phyloP scores from a whole-genome alignment of 2,888 invertebrate species.

The Leucoma salicis region DNA sequence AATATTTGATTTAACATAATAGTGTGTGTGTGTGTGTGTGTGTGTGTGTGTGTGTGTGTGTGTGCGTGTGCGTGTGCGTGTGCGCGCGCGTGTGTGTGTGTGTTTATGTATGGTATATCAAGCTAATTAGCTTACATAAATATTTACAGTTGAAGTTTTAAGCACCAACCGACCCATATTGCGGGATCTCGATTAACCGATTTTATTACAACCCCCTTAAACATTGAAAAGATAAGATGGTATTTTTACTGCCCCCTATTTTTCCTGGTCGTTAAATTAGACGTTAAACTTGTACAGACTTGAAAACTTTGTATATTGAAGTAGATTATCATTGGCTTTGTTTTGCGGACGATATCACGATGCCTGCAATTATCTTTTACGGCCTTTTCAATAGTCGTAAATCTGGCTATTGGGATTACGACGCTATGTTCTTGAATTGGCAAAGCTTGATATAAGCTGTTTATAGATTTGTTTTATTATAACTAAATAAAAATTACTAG shows the following conservation, averaged over 20 bases:
- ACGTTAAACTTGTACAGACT: conserved; percentile 14
- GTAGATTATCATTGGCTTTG: conserved; percentile 1
- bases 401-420: too few relatives aligned
- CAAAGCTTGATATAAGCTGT: too few relatives aligned
- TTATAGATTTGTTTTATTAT: too few relatives aligned
- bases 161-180: background rate
- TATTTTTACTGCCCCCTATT: conserved; percentile 15
- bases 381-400: too few relatives aligned
- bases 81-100: too few relatives aligned
- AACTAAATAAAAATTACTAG: too few relatives aligned
- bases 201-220: background rate
- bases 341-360: background rate
- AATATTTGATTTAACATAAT: too few relatives aligned
- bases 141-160: background rate
- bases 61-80: too few relatives aligned
- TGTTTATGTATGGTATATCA: background rate
- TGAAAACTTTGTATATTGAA: conserved; percentile 9
- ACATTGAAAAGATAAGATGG: conserved; percentile 15
- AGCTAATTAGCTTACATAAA: background rate
- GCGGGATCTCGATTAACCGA: background rate
- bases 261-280: conserved; percentile 21
- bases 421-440: too few relatives aligned
- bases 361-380: too few relatives aligned
- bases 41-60: too few relatives aligned
- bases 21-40: too few relatives aligned